Evolutionary conservation across 2,797 vertebrate species (phyloP).

Genomic region (Uromys caudimaculatus): DNA sequence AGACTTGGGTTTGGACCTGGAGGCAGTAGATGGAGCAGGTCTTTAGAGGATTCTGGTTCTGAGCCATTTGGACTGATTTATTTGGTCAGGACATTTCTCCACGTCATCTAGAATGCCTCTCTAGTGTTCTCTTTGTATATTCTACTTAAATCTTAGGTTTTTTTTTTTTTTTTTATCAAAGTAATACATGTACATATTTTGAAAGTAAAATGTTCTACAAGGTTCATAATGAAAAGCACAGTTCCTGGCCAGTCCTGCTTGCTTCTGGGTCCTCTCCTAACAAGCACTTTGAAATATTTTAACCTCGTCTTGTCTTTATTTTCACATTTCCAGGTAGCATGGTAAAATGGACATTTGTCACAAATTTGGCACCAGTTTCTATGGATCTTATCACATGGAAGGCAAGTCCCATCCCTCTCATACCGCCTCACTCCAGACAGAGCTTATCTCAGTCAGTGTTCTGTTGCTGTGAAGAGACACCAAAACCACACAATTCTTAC

Average conservation of each 20-base stretch:
- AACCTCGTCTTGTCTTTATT: constrained; percentile 58
- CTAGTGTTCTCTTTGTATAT: constrained; percentile 76
- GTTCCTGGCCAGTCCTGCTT: constrained; percentile 43
- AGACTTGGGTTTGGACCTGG: constrained; percentile 77
- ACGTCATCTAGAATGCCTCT: constrained; percentile 65
- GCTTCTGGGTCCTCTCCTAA: constrained; percentile 59
- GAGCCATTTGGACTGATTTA: constrained; percentile 78
- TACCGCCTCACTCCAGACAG: not conserved
- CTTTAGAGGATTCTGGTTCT: constrained; percentile 77
- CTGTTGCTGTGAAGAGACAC: not conserved
- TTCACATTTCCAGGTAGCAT: constrained; percentile 27
- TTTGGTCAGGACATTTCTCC: constrained; percentile 74
- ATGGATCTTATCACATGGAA: not conserved
- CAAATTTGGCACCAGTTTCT: constrained; percentile 26
- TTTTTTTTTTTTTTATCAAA: constrained; percentile 74
- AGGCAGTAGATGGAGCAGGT: constrained; percentile 73
- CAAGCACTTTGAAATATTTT: constrained; percentile 54
- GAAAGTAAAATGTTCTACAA: constrained; percentile 80
- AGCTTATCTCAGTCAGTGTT: not conserved
- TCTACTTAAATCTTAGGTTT: constrained; percentile 76
- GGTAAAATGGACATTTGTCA: not conserved
- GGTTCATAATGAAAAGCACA: constrained; percentile 79
- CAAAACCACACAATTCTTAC: not conserved
- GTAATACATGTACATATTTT: constrained; percentile 82
- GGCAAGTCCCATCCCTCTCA: not conserved